Conservation (phyloP, 2,797 vertebrate genomes). For the Eurystomus glaucurus region DNA sequence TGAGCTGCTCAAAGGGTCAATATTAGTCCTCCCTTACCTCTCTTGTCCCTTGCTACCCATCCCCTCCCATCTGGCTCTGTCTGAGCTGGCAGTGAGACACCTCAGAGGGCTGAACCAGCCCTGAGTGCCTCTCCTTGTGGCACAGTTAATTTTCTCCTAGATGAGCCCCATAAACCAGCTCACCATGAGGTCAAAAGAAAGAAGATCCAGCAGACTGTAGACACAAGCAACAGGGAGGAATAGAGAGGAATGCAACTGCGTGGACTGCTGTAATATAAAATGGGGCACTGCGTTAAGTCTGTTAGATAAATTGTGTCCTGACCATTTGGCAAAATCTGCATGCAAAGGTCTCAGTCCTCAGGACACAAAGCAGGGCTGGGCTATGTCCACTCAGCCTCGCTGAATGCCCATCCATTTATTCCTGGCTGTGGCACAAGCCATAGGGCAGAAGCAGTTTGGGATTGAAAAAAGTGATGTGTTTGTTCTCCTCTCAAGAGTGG, state of each 20-base stretch:
- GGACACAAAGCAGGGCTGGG: not conserved
- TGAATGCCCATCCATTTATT: not conserved
- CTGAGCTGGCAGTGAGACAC: not conserved
- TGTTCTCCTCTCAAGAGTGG: not conserved
- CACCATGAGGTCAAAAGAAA: not conserved
- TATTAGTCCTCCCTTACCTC: not conserved
- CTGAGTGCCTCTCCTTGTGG: not conserved
- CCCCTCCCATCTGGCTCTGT: not conserved
- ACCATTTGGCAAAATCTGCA: not conserved
- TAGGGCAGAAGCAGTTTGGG: not conserved
- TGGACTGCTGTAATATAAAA: not conserved
- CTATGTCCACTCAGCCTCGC: fast-evolving
- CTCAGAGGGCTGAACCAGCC: not conserved
- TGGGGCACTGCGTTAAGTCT: not conserved
- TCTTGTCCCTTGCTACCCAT: not conserved
- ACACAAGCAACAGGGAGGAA: fast-evolving
- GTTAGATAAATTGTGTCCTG: not conserved
- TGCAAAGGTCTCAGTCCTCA: not conserved
- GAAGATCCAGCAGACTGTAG: not conserved
- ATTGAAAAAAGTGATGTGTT: not conserved
- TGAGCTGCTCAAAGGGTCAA: not conserved
- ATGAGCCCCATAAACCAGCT: not conserved
- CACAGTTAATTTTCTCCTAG: not conserved
- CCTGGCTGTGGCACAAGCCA: not conserved
- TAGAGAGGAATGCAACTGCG: fast-evolving